Evolutionary conservation across 2,113 vertebrate species (phyloP).

Genomic region (Ageneiosus marmoratus): DNA sequence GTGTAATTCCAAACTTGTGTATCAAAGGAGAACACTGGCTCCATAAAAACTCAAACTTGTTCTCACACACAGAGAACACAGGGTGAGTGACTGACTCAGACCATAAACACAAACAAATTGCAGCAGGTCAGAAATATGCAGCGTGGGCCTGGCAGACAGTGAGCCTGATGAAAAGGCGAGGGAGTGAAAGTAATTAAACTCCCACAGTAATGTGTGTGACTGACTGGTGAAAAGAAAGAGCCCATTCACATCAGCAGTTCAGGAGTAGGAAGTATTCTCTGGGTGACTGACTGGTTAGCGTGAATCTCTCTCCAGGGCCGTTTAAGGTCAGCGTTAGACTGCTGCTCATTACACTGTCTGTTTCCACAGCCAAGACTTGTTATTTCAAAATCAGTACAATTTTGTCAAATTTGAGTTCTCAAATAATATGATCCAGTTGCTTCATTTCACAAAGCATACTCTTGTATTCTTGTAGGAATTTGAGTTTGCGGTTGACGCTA

Average conservation of each 20-base stretch:
- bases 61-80: conserved; percentile 36
- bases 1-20: neutral
- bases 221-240: conserved; percentile 67
- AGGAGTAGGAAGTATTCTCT: conserved; percentile 69
- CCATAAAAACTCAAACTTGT: neutral
- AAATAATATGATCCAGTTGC: neutral
- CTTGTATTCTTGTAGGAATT: neutral
- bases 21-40: neutral
- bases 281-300: conserved; percentile 64
- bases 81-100: conserved; percentile 56
- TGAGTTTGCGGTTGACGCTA: neutral
- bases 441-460: neutral
- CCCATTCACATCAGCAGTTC: conserved; percentile 64
- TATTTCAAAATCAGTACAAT: neutral
- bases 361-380: neutral
- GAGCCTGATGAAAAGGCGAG: conserved; percentile 73
- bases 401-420: neutral
- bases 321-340: conserved; percentile 49
- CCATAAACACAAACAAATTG: conserved; percentile 76
- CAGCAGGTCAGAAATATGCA: conserved; percentile 74
- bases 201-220: conserved; percentile 67
- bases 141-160: conserved; percentile 71
- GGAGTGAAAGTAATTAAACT: conserved; percentile 77
- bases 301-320: conserved; percentile 65
- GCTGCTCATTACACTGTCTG: conserved; percentile 1